Percentiles rank a stretch among this genome's conserved stretches.
Evolutionary conservation across 2,888 invertebrate species (phyloP).

Genomic region (Halocaridina rubra): DNA sequence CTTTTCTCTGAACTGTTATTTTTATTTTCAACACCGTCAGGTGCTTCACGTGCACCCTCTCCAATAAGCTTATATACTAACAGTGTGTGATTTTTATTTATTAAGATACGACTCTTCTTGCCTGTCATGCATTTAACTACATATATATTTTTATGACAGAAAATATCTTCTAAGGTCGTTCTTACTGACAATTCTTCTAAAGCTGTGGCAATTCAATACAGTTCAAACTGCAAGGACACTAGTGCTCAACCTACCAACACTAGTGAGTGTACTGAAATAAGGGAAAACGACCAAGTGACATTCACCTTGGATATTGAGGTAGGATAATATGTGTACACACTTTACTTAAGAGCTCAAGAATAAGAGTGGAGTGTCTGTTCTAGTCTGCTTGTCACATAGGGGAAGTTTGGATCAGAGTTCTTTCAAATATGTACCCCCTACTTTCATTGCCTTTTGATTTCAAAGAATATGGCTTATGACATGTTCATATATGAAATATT

Average conservation of each 20-base stretch:
- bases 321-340: no score
- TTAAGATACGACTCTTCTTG: no score
- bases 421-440: background rate
- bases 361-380: background rate
- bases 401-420: background rate
- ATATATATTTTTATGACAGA: no score
- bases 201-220: conserved; percentile 72
- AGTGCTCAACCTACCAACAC: conserved; percentile 78
- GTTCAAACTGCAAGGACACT: conserved; percentile 79
- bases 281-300: conserved; percentile 87
- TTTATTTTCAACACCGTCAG: no score
- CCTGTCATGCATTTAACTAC: no score
- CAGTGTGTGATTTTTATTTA: no score
- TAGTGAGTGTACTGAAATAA: conserved; percentile 89
- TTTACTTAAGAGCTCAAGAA: background rate
- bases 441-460: background rate
- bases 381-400: background rate
- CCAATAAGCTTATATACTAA: no score
- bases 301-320: conserved; percentile 82
- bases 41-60: no score
- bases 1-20: no score
- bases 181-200: background rate
- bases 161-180: background rate
- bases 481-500: no score
- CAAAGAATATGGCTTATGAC: no score